These are phyloP conservation scores for Agrotis segetum DNA, from an alignment of 2,888 invertebrate species.

Conservation along the genomic window DNA sequence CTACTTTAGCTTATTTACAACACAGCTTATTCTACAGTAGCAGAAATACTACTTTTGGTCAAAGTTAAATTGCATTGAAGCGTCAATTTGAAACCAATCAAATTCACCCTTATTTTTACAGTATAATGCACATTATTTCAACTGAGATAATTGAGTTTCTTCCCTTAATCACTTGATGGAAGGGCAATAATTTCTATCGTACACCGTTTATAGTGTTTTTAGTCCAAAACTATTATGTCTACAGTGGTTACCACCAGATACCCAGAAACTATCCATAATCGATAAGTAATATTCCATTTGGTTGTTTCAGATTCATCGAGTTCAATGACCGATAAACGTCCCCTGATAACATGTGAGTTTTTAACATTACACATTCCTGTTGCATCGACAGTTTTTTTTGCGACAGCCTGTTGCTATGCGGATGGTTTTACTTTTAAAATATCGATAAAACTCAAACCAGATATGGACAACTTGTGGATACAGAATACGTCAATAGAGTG, in stretches of 20 bases:
- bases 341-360: conserved; percentile 73
- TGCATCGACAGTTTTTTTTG: conserved; percentile 23
- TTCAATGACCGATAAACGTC: conserved; percentile 81
- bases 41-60: no score
- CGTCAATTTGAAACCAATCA: no score
- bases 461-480: no score
- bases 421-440: neutral
- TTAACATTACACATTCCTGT: conserved; percentile 36
- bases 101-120: no score
- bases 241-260: conserved; percentile 48
- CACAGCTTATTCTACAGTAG: no score
- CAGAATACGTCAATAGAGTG: no score
- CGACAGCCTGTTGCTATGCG: conserved; percentile 63
- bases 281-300: conserved; percentile 75
- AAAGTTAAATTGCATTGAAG: no score
- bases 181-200: no score
- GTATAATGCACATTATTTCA: no score
- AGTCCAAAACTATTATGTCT: conserved; percentile 14
- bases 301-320: conserved; percentile 82
- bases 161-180: neutral
- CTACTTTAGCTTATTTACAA: no score
- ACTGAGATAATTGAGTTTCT: no score
- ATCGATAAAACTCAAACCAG: no score
- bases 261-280: conserved; percentile 57
- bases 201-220: neutral